phyloP scores from a whole-genome alignment of 2,797 vertebrate genomes.

The Poeciliopsis gracilis region DNA sequence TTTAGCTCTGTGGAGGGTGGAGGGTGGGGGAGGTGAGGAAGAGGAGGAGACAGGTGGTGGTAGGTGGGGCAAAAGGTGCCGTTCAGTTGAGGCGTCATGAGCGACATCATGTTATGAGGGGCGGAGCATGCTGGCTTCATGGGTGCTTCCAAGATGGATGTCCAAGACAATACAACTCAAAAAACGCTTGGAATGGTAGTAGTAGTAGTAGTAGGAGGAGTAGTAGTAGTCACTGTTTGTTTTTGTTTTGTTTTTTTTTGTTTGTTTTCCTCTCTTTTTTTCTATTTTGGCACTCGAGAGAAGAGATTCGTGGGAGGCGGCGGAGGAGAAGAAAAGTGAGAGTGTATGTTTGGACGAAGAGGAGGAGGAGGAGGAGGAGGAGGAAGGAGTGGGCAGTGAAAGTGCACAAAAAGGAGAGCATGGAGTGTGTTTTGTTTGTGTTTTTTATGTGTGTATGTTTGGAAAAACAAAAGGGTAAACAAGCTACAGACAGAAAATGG shows the following conservation, averaged over 20 bases:
- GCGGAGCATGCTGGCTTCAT: constrained; percentile 87
- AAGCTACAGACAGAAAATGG: constrained; percentile 87
- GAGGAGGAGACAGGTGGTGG: constrained; percentile 65
- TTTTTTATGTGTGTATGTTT: constrained; percentile 38
- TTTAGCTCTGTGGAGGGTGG: constrained; percentile 76
- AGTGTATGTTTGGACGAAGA: constrained; percentile 67
- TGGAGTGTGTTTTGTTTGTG: constrained; percentile 43
- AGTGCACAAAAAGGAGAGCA: constrained; percentile 81
- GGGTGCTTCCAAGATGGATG: constrained; percentile 85
- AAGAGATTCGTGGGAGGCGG: constrained; percentile 77
- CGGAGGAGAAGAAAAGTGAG: constrained; percentile 71
- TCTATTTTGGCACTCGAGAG: constrained; percentile 85
- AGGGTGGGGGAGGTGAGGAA: constrained; percentile 64
- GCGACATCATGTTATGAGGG: constrained; percentile 87
- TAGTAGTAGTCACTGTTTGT: too few species aligned
- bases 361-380: constrained; percentile 55
- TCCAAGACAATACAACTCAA: constrained; percentile 86
- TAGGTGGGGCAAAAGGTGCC: constrained; percentile 66
- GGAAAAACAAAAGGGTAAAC: constrained; percentile 74
- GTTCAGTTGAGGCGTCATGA: constrained; percentile 86
- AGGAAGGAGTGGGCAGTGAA: constrained; percentile 76
- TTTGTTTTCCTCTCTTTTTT: constrained; percentile 61
- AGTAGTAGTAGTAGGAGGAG: constrained; percentile 23
- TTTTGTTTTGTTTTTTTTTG: too few species aligned
- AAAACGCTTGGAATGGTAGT: constrained; percentile 83